Evolutionary conservation across 2,797 vertebrate genomes (phyloP).

Genomic region (Ptychobarbus kaznakovi): DNA sequence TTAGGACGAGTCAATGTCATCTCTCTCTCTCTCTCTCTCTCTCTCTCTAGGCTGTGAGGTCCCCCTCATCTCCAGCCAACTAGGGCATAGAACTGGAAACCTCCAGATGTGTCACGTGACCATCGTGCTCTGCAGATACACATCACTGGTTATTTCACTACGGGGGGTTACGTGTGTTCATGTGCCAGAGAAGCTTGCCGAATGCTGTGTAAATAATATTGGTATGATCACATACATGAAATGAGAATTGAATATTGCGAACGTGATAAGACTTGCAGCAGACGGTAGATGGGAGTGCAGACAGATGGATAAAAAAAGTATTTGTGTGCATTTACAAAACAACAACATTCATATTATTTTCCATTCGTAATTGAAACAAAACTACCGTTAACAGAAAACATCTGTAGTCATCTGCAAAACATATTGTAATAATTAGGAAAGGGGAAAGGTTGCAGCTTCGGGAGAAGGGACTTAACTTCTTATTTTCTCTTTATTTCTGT

Average conservation of each 20-base stretch:
- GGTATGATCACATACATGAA: neutral
- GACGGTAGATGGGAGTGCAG: neutral
- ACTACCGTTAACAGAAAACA: constrained; percentile 30
- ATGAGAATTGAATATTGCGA: neutral
- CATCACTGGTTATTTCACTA: constrained; percentile 36
- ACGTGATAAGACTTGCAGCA: neutral
- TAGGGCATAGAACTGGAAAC: constrained; percentile 48
- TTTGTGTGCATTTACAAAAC: constrained; percentile 32
- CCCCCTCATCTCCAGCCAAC: constrained; percentile 46
- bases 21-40: constrained; percentile 28
- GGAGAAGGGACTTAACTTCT: constrained; percentile 11
- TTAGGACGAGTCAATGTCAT: constrained; percentile 61
- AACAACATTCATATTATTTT: constrained; percentile 32
- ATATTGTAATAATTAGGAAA: constrained; percentile 39
- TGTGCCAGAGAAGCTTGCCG: constrained; percentile 27
- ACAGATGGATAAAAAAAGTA: constrained; percentile 20
- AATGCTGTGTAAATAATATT: constrained; percentile 18
- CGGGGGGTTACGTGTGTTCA: constrained; percentile 31
- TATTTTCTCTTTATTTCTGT: neutral
- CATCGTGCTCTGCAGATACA: constrained; percentile 33
- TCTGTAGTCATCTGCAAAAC: constrained; percentile 35
- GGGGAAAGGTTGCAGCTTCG: constrained; percentile 14
- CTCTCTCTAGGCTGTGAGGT: constrained; percentile 33
- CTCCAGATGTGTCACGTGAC: constrained; percentile 46
- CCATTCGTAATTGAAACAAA: constrained; percentile 9